These are phyloP conservation scores for Metopolophium dirhodum DNA, from an alignment of 1,140 invertebrate genomes.

Conservation along the genomic window DNA sequence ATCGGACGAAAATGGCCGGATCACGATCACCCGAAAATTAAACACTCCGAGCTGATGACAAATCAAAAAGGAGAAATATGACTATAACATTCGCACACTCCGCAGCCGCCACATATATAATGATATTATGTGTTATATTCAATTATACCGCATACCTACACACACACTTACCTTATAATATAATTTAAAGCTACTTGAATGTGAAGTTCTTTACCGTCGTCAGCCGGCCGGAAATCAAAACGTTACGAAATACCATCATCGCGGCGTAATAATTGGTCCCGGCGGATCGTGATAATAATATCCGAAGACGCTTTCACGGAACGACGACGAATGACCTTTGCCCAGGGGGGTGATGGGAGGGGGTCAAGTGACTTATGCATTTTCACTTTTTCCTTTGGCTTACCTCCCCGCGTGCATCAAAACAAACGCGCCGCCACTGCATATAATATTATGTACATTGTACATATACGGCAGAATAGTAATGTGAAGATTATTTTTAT, in stretches of 20 bases:
- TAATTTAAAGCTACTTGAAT: background rate
- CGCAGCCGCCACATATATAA: background rate
- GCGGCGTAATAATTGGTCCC: slow-evolving; percentile 18
- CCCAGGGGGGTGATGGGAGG: too few relatives aligned
- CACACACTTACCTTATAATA: background rate
- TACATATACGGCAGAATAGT: background rate
- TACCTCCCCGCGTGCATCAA: background rate
- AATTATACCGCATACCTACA: background rate
- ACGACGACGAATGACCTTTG: slow-evolving; percentile 29
- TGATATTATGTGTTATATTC: background rate
- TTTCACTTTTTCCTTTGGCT: slow-evolving; percentile 19
- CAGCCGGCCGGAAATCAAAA: background rate
- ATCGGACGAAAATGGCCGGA: slow-evolving; percentile 20
- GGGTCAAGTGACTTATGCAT: slow-evolving; percentile 42
- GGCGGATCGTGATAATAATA: slow-evolving; percentile 17
- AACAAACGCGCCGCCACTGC: background rate
- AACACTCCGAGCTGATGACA: background rate
- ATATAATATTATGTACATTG: background rate
- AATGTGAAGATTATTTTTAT: background rate
- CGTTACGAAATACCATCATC: background rate
- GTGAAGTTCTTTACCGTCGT: background rate
- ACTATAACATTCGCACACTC: background rate
- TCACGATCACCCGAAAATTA: background rate
- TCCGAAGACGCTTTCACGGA: slow-evolving; percentile 35
- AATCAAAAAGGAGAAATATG: background rate